Conservation (phyloP, 2,888 invertebrate species). For the Matsumyia berberina region DNA sequence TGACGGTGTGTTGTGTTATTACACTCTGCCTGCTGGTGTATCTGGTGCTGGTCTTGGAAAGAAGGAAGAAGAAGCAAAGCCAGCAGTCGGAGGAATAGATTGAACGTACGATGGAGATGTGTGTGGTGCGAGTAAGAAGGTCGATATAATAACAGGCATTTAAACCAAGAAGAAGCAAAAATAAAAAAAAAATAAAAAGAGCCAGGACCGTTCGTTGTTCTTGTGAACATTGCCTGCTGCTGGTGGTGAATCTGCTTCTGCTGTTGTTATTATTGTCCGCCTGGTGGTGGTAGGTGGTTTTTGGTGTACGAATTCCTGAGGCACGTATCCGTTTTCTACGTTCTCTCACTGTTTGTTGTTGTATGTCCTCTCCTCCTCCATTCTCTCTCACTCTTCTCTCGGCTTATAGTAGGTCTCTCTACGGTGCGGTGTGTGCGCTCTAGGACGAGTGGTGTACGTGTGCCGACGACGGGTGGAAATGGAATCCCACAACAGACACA, state of each 20-base stretch:
- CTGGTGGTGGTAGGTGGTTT: constrained; percentile 26
- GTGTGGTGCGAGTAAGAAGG: constrained; percentile 29
- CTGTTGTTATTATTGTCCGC: constrained; percentile 6
- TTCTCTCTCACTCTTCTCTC: constrained; percentile 26
- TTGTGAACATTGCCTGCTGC: constrained; percentile 32
- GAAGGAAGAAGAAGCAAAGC: constrained; percentile 8
- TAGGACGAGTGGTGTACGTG: constrained; percentile 75
- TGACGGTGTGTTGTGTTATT: constrained; percentile 39
- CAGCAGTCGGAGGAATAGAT: constrained; percentile 16
- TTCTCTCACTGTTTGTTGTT: constrained; percentile 42
- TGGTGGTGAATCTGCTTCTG: constrained; percentile 27
- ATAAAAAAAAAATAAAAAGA: constrained; percentile 12
- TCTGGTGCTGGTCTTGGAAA: not conserved
- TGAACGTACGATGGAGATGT: not conserved
- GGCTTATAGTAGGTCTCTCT: constrained; percentile 5
- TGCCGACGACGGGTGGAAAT: constrained; percentile 71
- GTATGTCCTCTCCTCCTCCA: constrained; percentile 15
- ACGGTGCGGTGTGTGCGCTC: constrained; percentile 55
- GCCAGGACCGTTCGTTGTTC: constrained; percentile 40
- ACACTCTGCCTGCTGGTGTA: constrained; percentile 19
- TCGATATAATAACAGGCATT: constrained; percentile 35
- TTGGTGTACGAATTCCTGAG: constrained; percentile 28
- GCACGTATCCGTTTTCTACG: constrained; percentile 58
- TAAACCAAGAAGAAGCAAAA: not conserved
- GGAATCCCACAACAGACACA: constrained; percentile 64